These are phyloP conservation scores for Parascotia fuliginaria DNA, from an alignment of 2,888 invertebrate genomes.

Conservation along the genomic window DNA sequence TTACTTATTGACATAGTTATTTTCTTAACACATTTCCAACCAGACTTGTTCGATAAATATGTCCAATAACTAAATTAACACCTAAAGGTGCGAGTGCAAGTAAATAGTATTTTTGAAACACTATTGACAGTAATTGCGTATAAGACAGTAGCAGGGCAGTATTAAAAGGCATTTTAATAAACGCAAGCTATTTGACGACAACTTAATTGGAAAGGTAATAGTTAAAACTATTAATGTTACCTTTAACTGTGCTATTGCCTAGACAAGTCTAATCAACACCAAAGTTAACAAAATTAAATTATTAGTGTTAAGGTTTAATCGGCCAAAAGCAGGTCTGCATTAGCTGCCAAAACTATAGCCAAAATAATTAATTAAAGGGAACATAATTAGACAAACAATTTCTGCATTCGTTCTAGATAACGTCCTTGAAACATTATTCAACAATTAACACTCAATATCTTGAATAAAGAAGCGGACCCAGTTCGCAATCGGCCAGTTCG, in stretches of 20 bases:
- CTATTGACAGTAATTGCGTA: conserved; percentile 59
- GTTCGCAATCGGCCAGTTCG: conserved; percentile 38
- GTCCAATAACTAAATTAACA: conserved; percentile 66
- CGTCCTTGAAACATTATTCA: conserved; percentile 30
- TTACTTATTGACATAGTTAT: conserved; percentile 57
- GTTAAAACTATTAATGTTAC: neutral
- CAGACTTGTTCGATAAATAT: conserved; percentile 60
- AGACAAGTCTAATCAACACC: too few species aligned
- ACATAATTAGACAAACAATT: too few species aligned
- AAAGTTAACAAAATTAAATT: too few species aligned
- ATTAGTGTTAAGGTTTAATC: too few species aligned
- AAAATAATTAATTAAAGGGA: too few species aligned
- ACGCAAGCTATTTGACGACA: conserved; percentile 45
- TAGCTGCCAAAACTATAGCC: too few species aligned
- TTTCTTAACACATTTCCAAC: conserved; percentile 49
- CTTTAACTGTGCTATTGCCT: too few species aligned
- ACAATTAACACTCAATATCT: conserved; percentile 17
- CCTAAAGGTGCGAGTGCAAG: conserved; percentile 60
- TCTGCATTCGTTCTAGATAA: neutral
- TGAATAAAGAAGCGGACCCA: conserved; percentile 16
- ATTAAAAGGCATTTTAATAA: conserved; percentile 42
- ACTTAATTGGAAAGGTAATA: conserved; percentile 44
- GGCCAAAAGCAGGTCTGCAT: too few species aligned
- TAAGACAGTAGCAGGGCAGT: conserved; percentile 48
- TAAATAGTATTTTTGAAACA: conserved; percentile 59